These are phyloP conservation scores for Cylindroiulus punctatus DNA, from an alignment of 2,888 invertebrate genomes.

Conservation along the genomic window DNA sequence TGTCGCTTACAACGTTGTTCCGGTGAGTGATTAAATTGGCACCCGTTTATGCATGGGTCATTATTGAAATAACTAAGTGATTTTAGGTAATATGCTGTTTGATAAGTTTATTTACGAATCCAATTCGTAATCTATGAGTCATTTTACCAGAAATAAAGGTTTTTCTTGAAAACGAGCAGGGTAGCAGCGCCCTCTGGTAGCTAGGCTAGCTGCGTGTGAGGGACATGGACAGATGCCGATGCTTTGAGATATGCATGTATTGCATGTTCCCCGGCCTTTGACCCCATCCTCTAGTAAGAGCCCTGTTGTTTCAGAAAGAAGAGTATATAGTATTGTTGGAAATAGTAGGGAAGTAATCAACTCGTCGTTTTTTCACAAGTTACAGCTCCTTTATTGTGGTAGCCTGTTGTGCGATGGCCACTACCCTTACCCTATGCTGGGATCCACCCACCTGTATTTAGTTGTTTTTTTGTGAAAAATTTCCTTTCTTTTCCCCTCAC, in stretches of 20 bases:
- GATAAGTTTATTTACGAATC: too few relatives aligned
- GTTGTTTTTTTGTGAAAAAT: not conserved
- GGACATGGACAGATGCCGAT: not conserved
- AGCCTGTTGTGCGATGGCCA: not conserved
- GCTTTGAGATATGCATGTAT: not conserved
- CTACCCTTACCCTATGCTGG: not conserved
- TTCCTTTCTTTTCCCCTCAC: not conserved
- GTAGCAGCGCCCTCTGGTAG: constrained; percentile 4
- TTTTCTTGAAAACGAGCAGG: not conserved
- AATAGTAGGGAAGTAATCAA: constrained; percentile 29
- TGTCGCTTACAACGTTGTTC: too few relatives aligned
- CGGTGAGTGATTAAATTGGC: too few relatives aligned
- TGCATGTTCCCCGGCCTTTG: not conserved
- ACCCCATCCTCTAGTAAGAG: not conserved
- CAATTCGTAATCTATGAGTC: too few relatives aligned
- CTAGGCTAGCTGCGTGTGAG: too few relatives aligned
- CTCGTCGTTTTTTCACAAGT: not conserved
- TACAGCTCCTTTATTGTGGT: not conserved
- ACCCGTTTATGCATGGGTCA: too few relatives aligned
- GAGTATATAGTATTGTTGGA: constrained; percentile 3
- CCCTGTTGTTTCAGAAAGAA: not conserved
- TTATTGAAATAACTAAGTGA: too few relatives aligned
- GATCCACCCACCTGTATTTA: not conserved
- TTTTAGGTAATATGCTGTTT: too few relatives aligned
- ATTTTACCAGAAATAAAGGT: too few relatives aligned